A percentile compares a stretch with the other conserved stretches of the same genome.
Evolutionary conservation across 2,113 vertebrate genomes (phyloP).

Genomic region (Nibea albiflora): DNA sequence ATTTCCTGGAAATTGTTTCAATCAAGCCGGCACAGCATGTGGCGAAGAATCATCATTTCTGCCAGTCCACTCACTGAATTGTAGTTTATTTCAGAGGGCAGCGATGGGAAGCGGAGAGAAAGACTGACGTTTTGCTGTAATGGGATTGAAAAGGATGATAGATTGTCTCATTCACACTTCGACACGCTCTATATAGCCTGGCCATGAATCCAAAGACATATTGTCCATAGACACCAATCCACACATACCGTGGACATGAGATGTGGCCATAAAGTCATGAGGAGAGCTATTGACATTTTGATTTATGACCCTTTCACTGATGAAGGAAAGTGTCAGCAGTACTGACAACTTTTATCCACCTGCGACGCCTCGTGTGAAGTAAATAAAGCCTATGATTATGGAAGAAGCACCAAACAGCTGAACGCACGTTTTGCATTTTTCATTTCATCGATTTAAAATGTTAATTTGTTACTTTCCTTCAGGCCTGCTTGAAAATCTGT

Average conservation of each 20-base stretch:
- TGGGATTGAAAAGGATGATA: constrained; percentile 72
- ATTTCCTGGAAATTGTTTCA: not conserved
- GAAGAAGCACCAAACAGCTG: not conserved
- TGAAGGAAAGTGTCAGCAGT: not conserved
- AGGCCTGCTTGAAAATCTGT: not conserved
- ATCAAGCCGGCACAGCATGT: not conserved
- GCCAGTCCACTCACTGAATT: constrained; percentile 25
- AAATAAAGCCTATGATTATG: not conserved
- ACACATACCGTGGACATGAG: constrained; percentile 21
- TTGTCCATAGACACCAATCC: constrained; percentile 39
- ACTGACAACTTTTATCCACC: not conserved
- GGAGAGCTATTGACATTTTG: constrained; percentile 4
- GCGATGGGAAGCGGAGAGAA: constrained; percentile 51
- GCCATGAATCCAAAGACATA: constrained; percentile 54
- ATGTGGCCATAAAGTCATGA: constrained; percentile 23
- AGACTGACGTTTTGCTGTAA: constrained; percentile 66
- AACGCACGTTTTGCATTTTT: not conserved
- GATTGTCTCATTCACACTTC: constrained; percentile 67
- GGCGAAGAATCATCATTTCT: constrained; percentile 21
- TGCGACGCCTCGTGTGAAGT: not conserved
- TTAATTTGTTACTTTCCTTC: not conserved
- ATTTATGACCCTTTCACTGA: constrained; percentile 9
- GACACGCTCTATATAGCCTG: constrained; percentile 70
- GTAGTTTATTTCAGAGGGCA: constrained; percentile 52
- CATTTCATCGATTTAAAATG: not conserved